Percentiles rank a stretch among this genome's conserved stretches.
phyloP scores from a whole-genome alignment of 1,140 invertebrate species.

The Pseudomyrmex sp. region DNA sequence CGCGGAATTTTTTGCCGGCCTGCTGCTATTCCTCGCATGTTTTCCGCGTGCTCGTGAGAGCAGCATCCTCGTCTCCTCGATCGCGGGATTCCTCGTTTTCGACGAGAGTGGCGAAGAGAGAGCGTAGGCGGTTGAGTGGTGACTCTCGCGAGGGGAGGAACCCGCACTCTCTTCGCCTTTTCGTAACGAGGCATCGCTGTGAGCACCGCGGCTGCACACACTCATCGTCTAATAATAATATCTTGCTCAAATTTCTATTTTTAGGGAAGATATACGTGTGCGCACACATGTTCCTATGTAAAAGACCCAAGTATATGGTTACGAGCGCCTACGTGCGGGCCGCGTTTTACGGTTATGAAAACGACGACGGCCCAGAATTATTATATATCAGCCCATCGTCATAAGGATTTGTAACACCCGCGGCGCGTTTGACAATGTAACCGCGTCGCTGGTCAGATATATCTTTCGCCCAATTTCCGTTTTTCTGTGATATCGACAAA shows the following conservation, averaged over 20 bases:
- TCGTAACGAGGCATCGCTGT: constrained; percentile 54
- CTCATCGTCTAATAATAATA: constrained; percentile 74
- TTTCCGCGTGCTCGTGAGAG: constrained; percentile 25
- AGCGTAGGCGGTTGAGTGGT: constrained; percentile 8
- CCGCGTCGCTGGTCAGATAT: neutral
- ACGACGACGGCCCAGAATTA: constrained; percentile 41
- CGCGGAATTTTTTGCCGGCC: neutral
- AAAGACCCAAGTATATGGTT: constrained; percentile 67
- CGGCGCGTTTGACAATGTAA: constrained; percentile 7
- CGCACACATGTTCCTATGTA: constrained; percentile 65
- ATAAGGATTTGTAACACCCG: constrained; percentile 15
- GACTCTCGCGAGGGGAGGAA: neutral
- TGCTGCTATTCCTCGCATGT: neutral
- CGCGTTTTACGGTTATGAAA: constrained; percentile 46
- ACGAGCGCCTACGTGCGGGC: constrained; percentile 51
- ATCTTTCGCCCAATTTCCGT: neutral
- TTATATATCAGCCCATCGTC: constrained; percentile 1
- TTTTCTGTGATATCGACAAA: neutral
- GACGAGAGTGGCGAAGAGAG: neutral
- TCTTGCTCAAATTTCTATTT: constrained; percentile 76
- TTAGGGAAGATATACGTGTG: constrained; percentile 59
- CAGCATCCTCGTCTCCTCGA: constrained; percentile 4
- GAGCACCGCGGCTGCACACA: constrained; percentile 54
- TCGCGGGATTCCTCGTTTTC: constrained; percentile 44
- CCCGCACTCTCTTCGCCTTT: constrained; percentile 33